Base-by-base conservation (phyloP, 1,140 invertebrate species). In the Hypsibius dujardini region DNA sequence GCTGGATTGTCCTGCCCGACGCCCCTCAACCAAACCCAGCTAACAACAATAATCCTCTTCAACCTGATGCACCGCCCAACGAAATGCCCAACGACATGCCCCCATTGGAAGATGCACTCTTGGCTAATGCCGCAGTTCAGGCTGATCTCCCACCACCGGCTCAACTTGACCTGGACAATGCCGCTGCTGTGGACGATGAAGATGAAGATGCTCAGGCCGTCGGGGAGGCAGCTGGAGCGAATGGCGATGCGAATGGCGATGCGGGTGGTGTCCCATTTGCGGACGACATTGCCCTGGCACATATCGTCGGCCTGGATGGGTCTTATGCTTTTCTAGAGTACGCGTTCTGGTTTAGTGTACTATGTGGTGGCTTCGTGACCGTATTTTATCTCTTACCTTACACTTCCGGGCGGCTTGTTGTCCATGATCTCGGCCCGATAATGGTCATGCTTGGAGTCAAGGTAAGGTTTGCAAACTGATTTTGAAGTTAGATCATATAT, bases 301-400 rank as follows among this genome's bases (percentile, higher is more conserved):
- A 67, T 45, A 67, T 67, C 42, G 42, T 67, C 42, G 62, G 62
- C 3, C 62, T 67, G 12, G 62, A 67, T 42, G 62, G 62, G 42
- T 15, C 62, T 7, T 67, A 67, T 67, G 62, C 62, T 3, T 67
- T 67, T 67, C 42, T 67, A 42, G 62, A 67, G 42, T 67, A 67
- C 42, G 12, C 62, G 3, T 67, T 67, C 62, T 67, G 62, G 62
- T 67, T 67, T 45, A 15, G 12, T 12, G 62, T 67, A 7, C 42
- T 67, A 7, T 67, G 62, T 42, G 42, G 12, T 3, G 62, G 12
- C 12, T 67, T 67, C 42, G 62, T 67, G 62, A 67, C 62, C 62
- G 42, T 67, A 15, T 67, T 67, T 42, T 67, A 67, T 42, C 42
- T 67, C 12, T 42, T 67, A 42, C 62, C 62, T 15, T 67, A 15